Base-by-base conservation (phyloP, 2,113 vertebrate species). In the Thalassarche chlororhynchos region DNA sequence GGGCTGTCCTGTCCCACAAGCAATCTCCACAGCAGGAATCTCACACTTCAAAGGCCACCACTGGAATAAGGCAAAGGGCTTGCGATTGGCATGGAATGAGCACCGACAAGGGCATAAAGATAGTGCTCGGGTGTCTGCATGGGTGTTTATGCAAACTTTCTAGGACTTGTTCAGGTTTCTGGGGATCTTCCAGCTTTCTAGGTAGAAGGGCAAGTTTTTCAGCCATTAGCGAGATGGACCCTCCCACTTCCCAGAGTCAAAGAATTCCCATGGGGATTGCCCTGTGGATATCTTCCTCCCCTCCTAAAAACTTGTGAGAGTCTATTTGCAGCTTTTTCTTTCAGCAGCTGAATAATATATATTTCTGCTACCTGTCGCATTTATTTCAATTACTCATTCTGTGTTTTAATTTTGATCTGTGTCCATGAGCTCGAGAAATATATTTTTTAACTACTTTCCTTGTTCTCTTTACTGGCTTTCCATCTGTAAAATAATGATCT, bases 131-230 rank as follows among this genome's bases (percentile, higher is more conserved):
- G 42, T 15, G 55, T 87, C 55, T 81, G 88, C 21, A 44, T 44
- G 38, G 40, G 28, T 68, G 80, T 75, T 96, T 38, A 76, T 81
- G 84, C 78, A 75, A 87, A 91, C 80, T 75, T 71, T 87, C 62
- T 61, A 92, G 85, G 92, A 74, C 58, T 93, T 70, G 60, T 60
- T 87, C 32, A 28, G 92, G 28, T 93, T 95, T 66, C 87, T 96
- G 93, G 64, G 82, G 29, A 83, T 87, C 70, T 86, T 95, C 78
- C 93, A 94, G 95, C 78, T 90, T 91, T 97, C 78, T 87, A 93
- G 94, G 93, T 92, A 89, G 96, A 96, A 95, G 78, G 71, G 93
- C 93, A 85, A 89, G 95, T 94, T 97, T 92, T 97, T 91, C 94
- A 95, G 52, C 44, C 12, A 16, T 66, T 90, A 82, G 49, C 31